Evolutionary conservation across 2,888 invertebrate species (phyloP).

Genomic region (Boloria euphrosyne): DNA sequence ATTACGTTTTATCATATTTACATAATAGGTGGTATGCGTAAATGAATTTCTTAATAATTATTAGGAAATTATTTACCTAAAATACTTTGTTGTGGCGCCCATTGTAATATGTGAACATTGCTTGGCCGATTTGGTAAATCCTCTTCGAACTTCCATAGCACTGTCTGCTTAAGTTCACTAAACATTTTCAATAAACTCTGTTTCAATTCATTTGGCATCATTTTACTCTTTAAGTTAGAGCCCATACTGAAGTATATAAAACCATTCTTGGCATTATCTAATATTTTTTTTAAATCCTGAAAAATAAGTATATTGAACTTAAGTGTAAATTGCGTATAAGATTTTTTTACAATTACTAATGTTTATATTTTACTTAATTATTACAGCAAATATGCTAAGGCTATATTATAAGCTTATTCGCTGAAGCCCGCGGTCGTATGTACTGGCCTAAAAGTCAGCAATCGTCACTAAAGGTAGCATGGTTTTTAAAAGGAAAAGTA

Average conservation of each 20-base stretch:
- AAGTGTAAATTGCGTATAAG: background rate
- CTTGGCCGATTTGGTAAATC: slow-evolving; percentile 53
- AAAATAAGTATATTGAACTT: slow-evolving; percentile 20
- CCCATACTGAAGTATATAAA: slow-evolving; percentile 72
- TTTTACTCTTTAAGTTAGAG: slow-evolving; percentile 54
- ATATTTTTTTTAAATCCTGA: slow-evolving; percentile 57
- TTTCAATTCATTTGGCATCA: slow-evolving; percentile 51
- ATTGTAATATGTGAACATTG: slow-evolving; percentile 68
- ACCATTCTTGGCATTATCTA: slow-evolving; percentile 60
- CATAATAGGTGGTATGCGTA: too few species aligned
- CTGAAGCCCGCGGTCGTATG: too few species aligned
- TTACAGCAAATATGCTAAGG: slow-evolving; percentile 15
- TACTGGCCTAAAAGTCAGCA: too few species aligned
- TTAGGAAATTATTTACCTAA: slow-evolving; percentile 46
- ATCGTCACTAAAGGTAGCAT: background rate
- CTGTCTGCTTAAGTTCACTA: slow-evolving; percentile 57
- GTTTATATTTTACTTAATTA: background rate
- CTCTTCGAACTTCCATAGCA: slow-evolving; percentile 67
- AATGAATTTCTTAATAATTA: background rate
- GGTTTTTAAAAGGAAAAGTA: background rate
- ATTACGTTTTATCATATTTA: too few species aligned
- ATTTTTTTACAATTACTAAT: background rate
- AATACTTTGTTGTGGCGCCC: slow-evolving; percentile 69
- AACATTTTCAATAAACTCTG: slow-evolving; percentile 54
- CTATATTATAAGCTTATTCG: too few species aligned